These are phyloP conservation scores for Cryptotermes secundus DNA, from an alignment of 1,140 invertebrate genomes.

Conservation along the genomic window DNA sequence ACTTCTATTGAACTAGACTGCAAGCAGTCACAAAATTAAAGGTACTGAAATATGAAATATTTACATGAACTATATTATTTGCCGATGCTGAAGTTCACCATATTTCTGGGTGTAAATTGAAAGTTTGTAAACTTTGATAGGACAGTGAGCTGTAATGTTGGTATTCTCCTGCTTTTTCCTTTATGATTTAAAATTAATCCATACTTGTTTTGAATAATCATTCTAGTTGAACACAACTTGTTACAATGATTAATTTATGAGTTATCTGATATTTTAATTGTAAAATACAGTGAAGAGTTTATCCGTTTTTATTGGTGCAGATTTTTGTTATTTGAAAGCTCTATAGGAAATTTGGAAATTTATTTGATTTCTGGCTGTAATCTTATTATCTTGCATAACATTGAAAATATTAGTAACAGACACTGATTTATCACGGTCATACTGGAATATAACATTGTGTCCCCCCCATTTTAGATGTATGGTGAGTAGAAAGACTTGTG, in stretches of 20 bases:
- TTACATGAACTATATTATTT: too few species aligned
- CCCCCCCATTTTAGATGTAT: not conserved
- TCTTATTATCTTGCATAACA: not conserved
- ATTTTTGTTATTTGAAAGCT: not conserved
- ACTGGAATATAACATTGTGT: not conserved
- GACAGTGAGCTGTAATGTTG: too few species aligned
- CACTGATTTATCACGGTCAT: not conserved
- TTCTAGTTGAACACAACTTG: not conserved
- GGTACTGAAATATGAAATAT: too few species aligned
- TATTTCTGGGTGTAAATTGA: too few species aligned
- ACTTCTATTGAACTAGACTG: too few species aligned
- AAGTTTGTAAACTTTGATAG: too few species aligned
- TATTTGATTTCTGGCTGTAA: not conserved
- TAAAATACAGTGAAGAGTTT: not conserved
- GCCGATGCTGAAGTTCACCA: too few species aligned
- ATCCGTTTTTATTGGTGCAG: constrained; percentile 10
- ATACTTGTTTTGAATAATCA: not conserved
- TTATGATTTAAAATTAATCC: too few species aligned
- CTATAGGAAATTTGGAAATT: not conserved
- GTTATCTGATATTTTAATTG: not conserved
- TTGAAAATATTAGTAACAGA: not conserved
- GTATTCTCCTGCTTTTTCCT: too few species aligned
- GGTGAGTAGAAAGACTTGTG: not conserved
- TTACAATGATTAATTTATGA: not conserved
- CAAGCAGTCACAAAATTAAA: too few species aligned